Base-by-base conservation (phyloP, 1,140 invertebrate species). In the Homalodisca vitripennis region DNA sequence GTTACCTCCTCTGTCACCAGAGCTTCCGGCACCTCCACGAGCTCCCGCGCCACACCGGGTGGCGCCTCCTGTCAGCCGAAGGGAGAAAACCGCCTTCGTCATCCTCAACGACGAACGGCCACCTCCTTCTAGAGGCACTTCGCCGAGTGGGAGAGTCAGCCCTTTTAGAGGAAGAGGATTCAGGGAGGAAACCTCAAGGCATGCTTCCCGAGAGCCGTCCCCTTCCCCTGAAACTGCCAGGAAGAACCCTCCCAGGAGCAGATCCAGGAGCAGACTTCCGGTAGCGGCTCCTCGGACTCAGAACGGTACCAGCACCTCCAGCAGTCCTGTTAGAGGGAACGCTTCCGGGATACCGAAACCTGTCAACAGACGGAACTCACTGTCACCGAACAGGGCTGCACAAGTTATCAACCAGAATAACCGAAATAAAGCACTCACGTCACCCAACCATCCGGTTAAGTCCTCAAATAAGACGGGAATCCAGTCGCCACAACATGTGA, bases 91-190 rank as follows among this genome's bases (percentile, higher is more conserved):
- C 26, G 81, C 80, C 64, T 88, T 88, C 74, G 85, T 87, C 34
- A 87, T 88, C 66, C 79, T 88, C 48, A 22, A 78, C 79, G 79
- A 78, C 26, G 80, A 75, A 30, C 74, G 76, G 10, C 75, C 75
- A 69, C 76, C 63, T 70, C 74, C 70, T 22, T 76, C 77, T 26
- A 72, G 71, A 13, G 51, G 75, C 6, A 70, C 75, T 0, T 76
- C 80, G 1, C 75, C 77, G 12, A 70, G 80, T 51, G 84, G 84
- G 1, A 78, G 84, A 27, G 77, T 83, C 6, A 85, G 83, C 53
- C 85, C 85, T 0, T 86, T 86, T 64, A 78, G 82, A 27, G 84
- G 85, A 62, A 78, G 82, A 17, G 85, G 84, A 3, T 86, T 86
- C 76, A 84, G 84, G 67, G 82, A 81, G 64, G 82, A 82, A 31